phyloP scores from a whole-genome alignment of 2,797 vertebrate species.

The Mormyrops boulengeri region DNA sequence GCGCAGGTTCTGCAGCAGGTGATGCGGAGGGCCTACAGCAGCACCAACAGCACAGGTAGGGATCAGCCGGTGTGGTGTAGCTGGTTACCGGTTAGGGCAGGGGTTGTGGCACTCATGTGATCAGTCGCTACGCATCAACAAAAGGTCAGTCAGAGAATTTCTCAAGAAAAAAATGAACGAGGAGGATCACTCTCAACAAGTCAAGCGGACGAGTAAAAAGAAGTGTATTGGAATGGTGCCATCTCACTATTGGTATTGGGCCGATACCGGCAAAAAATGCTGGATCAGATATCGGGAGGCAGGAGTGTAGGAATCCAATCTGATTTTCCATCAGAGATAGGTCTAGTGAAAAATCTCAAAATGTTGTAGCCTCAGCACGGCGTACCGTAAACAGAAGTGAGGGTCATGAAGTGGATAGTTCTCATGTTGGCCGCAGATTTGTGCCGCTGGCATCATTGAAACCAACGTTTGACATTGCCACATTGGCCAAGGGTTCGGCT shows the following conservation, averaged over 20 bases:
- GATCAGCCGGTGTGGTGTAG: not conserved
- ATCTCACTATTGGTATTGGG: not conserved
- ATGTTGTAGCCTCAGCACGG: not conserved
- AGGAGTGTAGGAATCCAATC: not conserved
- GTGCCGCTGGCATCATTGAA: not conserved
- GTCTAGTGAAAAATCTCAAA: not conserved
- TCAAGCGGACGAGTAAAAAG: no score
- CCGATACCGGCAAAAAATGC: not conserved
- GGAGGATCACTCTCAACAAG: not conserved
- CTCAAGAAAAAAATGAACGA: not conserved
- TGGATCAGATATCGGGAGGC: not conserved
- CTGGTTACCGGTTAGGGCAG: not conserved
- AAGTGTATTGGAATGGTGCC: no score
- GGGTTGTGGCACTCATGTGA: not conserved
- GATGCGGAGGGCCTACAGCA: constrained; percentile 64
- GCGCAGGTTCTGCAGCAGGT: constrained; percentile 71
- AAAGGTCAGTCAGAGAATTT: not conserved
- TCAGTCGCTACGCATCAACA: not conserved
- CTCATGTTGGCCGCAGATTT: not conserved
- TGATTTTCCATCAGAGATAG: not conserved
- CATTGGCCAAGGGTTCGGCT: not conserved
- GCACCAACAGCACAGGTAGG: constrained; percentile 60
- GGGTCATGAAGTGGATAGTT: not conserved
- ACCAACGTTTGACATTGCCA: not conserved
- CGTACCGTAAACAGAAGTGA: not conserved